Percentiles rank a stretch among this genome's conserved stretches.
Conservation (phyloP, 1,140 invertebrate species). For the Drosophila ironensis region DNA sequence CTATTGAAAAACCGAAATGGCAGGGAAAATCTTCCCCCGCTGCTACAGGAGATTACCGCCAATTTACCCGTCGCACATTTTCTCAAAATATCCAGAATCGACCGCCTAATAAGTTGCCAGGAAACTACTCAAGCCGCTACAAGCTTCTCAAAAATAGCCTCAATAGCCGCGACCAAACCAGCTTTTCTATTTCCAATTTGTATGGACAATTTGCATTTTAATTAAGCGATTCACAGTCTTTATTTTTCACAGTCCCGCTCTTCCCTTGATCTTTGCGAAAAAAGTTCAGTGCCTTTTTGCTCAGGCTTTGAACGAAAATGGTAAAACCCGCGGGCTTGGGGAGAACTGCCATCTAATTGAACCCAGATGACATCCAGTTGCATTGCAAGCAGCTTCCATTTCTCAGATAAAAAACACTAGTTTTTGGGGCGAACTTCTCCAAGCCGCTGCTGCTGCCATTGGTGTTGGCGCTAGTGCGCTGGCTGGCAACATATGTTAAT, state of each 20-base stretch:
- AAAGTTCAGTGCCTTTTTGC: slow-evolving; percentile 34
- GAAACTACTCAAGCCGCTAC: too few relatives aligned
- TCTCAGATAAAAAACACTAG: slow-evolving; percentile 3
- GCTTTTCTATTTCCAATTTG: slow-evolving; percentile 7
- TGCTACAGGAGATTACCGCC: neutral
- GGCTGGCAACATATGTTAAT: slow-evolving; percentile 53
- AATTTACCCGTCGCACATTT: too few relatives aligned
- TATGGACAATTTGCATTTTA: slow-evolving; percentile 69
- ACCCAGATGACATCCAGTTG: slow-evolving; percentile 59
- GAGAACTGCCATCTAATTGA: slow-evolving; percentile 53
- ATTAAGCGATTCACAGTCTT: slow-evolving; percentile 51
- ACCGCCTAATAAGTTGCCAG: too few relatives aligned
- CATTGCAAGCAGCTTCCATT: slow-evolving; percentile 38
- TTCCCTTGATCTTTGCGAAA: slow-evolving; percentile 24
- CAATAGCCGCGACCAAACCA: slow-evolving; percentile 9
- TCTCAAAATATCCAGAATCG: too few relatives aligned
- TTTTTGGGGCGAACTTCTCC: slow-evolving; percentile 1
- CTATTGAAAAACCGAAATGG: slow-evolving; percentile 14
- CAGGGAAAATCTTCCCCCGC: neutral
- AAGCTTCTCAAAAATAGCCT: too few relatives aligned
- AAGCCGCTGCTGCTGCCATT: slow-evolving; percentile 23
- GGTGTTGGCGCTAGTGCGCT: neutral
- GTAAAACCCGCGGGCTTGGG: slow-evolving; percentile 12
- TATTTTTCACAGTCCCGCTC: slow-evolving; percentile 1
- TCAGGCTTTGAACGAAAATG: slow-evolving; percentile 5